Base-by-base conservation (phyloP, 2,797 vertebrate genomes). In the Parotocinclus haroldoi region DNA sequence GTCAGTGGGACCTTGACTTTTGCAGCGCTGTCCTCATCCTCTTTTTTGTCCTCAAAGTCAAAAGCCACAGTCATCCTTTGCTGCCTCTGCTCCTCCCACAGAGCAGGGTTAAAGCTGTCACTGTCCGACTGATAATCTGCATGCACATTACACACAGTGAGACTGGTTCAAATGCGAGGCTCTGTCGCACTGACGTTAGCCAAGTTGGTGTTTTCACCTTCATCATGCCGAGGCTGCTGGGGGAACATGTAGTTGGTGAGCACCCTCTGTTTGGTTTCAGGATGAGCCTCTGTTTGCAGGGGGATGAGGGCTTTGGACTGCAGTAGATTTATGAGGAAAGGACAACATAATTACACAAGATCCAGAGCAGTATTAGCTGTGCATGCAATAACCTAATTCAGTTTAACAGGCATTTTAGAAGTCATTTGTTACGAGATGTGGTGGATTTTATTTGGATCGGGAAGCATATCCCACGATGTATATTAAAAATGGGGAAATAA, bases 171-270 rank as follows among this genome's bases (percentile, higher is more conserved):
- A 42, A 44, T 17, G 40, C 38, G 27, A 27, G 27, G 27, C 2
- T 27, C 27, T 27, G 27, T 27, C 2, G 27, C 5, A 5, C 5
- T 2, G 27, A 27, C 27, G 27, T 27, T 27, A 27, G 27, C 27
- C 38, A 46, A 65, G 37, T 38, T 27, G 36, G 18, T 9, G 19
- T 44, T 63, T 46, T 81, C 90, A 98, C 97, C 97, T 89, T 99
- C 97, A 46, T 99, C 97, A 0, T 96, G 90, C 59, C 97, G 91
- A 9, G 97, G 96, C 72, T 99, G 97, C 87, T 99, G 97, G 45
- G 97, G 97, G 87, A 99, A 99, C 97, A 99, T 99, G 87, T 99
- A 99, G 90, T 99, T 99, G 79, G 97, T 99, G 81, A 99, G 83
- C 39, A 99, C 97, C 71, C 96, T 92, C 88, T 98, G 96, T 88